phyloP scores from a whole-genome alignment of 2,797 vertebrate species.

The Thamnophis elegans region DNA sequence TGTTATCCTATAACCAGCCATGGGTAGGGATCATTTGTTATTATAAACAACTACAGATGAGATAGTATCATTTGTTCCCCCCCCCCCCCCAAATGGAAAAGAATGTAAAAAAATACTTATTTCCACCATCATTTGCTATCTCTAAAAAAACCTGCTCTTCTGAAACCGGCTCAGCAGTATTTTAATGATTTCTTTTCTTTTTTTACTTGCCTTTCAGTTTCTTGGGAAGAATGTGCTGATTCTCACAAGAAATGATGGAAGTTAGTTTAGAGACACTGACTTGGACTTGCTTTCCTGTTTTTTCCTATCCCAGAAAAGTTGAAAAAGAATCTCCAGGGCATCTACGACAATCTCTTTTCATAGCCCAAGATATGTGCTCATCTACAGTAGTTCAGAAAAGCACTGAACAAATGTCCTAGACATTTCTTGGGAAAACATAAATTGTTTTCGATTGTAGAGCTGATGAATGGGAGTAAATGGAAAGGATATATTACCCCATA shows the following conservation, averaged over 20 bases:
- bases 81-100: not conserved
- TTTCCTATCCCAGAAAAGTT: conserved; percentile 9
- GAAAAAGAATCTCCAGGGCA: not conserved
- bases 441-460: not conserved
- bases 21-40: not conserved
- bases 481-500: not conserved
- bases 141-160: conserved; percentile 4
- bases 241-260: conserved; percentile 2
- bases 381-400: not conserved
- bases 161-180: conserved; percentile 19
- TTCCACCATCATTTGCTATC: not conserved
- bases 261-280: not conserved
- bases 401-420: not conserved
- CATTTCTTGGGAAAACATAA: not conserved
- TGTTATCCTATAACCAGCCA: not conserved
- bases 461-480: not conserved
- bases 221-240: conserved; percentile 8
- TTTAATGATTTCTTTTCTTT: conserved; percentile 32
- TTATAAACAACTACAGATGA: not conserved
- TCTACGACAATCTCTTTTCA: not conserved
- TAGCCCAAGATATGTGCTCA: not conserved
- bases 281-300: not conserved
- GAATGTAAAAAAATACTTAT: not conserved
- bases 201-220: conserved; percentile 20
- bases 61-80: conserved; percentile 9